Percentiles rank a stretch among this genome's conserved stretches.
Conservation (phyloP, 2,888 invertebrate species). For the Ochropacha duplaris region DNA sequence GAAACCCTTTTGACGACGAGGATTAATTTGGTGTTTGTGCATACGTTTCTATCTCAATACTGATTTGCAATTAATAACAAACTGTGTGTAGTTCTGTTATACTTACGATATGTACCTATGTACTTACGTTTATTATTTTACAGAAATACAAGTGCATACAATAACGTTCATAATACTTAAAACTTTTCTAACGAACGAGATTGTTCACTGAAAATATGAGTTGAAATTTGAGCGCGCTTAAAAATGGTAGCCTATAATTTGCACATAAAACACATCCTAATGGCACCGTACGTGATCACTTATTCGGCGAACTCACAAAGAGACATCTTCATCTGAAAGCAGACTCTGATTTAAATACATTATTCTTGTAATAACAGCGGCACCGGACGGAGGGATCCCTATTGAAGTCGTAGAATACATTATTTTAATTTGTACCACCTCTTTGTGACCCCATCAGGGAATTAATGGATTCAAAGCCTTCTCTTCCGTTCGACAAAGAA, state of each 20-base stretch:
- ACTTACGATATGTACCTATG: not conserved
- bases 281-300: conserved; percentile 80
- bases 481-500: conserved; percentile 82
- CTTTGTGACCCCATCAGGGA: conserved; percentile 80
- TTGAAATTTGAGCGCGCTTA: conserved; percentile 67
- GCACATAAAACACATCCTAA: conserved; percentile 82
- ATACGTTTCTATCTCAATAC: conserved; percentile 49
- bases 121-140: not conserved
- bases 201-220: conserved; percentile 53
- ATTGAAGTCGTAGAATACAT: conserved; percentile 82
- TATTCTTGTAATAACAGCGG: conserved; percentile 79
- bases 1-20: conserved; percentile 70
- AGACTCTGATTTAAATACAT: conserved; percentile 81
- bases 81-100: conserved; percentile 7
- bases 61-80: conserved; percentile 67
- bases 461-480: conserved; percentile 83
- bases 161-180: conserved; percentile 37
- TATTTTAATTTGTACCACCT: conserved; percentile 82
- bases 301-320: conserved; percentile 75
- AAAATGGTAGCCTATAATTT: conserved; percentile 81
- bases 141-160: conserved; percentile 8
- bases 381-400: conserved; percentile 76
- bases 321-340: conserved; percentile 79
- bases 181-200: conserved; percentile 76
- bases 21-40: conserved; percentile 76